Conservation (phyloP, 2,888 invertebrate species). For the Cryptosula pallasiana region DNA sequence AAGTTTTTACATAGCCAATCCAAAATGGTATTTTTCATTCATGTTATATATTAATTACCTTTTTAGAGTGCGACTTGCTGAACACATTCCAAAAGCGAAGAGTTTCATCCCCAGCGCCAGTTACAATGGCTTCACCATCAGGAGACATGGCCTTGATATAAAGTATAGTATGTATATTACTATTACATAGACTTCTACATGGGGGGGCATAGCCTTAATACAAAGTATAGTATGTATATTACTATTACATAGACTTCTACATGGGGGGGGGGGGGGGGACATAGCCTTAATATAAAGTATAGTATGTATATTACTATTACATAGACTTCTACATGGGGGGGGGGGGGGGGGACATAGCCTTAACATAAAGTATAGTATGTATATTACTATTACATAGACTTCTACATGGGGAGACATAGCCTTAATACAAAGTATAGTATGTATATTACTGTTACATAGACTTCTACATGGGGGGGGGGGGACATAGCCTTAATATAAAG, state of each 20-base stretch:
- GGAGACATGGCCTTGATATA: conserved; percentile 91
- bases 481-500: too few relatives aligned
- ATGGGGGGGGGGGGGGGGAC: too few relatives aligned
- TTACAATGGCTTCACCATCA: conserved; percentile 96
- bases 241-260: too few relatives aligned
- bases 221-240: not conserved
- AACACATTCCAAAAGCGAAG: conserved; percentile 98
- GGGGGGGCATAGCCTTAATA: not conserved
- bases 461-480: too few relatives aligned
- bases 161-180: conserved; percentile 25
- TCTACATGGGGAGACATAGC: too few relatives aligned
- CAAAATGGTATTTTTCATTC: not conserved
- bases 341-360: not conserved
- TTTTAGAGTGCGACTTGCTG: conserved; percentile 80
- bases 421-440: too few relatives aligned
- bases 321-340: too few relatives aligned
- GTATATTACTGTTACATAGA: too few relatives aligned
- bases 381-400: not conserved
- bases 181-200: not conserved
- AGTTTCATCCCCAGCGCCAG: conserved; percentile 97
- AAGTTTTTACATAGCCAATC: too few relatives aligned
- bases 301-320: too few relatives aligned
- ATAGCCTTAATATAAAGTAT: too few relatives aligned
- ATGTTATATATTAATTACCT: conserved; percentile 36
- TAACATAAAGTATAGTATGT: not conserved